Evolutionary conservation across 2,797 vertebrate genomes (phyloP), one percentile per base, ranked within the genome.

Genomic region (Amazonetta brasiliensis): DNA sequence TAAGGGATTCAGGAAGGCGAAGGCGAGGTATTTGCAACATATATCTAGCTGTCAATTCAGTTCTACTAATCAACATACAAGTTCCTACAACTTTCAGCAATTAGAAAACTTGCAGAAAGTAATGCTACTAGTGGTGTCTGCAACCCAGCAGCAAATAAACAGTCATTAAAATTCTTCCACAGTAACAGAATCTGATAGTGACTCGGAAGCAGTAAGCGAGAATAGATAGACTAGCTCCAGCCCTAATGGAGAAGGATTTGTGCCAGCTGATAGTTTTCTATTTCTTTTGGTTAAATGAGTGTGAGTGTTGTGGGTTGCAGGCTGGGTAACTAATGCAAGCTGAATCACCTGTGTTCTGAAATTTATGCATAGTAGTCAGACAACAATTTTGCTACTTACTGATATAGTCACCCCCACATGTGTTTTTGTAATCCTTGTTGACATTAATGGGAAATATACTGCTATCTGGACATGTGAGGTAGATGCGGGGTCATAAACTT

Each of bases 231-330:
- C 66, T 92, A 88, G 62, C 55, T 93, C 66, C 37, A 90, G 66
- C 74, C 72, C 78, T 93, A 91, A 95, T 82, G 54, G 63, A 87
- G 86, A 92, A 85, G 56, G 54, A 78, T 87, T 62, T 90, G 58
- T 89, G 84, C 91, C 87, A 91, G 79, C 68, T 85, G 92, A 85
- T 89, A 91, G 89, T 78, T 85, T 92, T 93, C 71, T 80, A 21
- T 74, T 94, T 87, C 81, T 80, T 95, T 78, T 68, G 60, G 76
- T 54, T 84, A 94, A 89, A 83, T 83, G 89, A 62, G 11, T 81
- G 60, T 0, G 3, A 91, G 72, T 72, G 71, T 43, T 48, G 63
- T 83, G 68, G 37, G 19, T 85, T 83, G 41, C 64, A 64, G 75
- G 31, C 60, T 92, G 68, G 33, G 26, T 92, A 83, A 35, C 58